A percentile compares a stretch with the other conserved stretches of the same genome.
Evolutionary conservation across 2,113 vertebrate genomes (phyloP).

Genomic region (Seriola rivoliana): DNA sequence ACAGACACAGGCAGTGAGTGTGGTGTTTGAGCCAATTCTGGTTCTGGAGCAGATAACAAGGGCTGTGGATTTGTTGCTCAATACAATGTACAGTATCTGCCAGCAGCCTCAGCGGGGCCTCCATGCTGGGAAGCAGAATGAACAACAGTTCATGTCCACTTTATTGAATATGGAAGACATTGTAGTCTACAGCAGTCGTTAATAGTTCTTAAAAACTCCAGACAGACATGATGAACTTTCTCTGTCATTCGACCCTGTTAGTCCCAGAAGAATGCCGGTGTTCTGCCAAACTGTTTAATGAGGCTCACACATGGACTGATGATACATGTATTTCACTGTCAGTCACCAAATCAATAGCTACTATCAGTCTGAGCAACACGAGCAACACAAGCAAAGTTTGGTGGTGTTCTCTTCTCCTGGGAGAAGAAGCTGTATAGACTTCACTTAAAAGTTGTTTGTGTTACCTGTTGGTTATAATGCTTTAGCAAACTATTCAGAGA

Average conservation of each 20-base stretch:
- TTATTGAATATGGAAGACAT: not conserved
- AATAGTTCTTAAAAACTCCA: not conserved
- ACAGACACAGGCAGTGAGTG: not conserved
- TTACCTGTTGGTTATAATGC: not conserved
- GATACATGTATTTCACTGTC: not conserved
- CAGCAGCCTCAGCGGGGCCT: constrained; percentile 22
- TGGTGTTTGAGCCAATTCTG: not conserved
- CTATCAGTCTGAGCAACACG: not conserved
- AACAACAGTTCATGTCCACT: not conserved
- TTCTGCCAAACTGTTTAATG: not conserved
- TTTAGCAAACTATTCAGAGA: not conserved
- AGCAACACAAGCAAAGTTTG: not conserved
- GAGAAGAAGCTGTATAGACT: not conserved
- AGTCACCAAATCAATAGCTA: not conserved
- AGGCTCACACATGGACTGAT: not conserved
- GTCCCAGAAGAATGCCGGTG: not conserved
- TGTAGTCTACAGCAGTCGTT: not conserved
- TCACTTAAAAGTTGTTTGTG: not conserved
- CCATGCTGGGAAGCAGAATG: not conserved
- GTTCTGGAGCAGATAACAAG: constrained; percentile 6
- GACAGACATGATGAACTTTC: not conserved
- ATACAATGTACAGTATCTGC: constrained; percentile 1
- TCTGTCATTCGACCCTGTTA: not conserved
- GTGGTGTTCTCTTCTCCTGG: not conserved
- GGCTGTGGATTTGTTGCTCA: constrained; percentile 9